phyloP scores from a whole-genome alignment of 2,888 invertebrate species.

The Phanerotoma sp. region DNA sequence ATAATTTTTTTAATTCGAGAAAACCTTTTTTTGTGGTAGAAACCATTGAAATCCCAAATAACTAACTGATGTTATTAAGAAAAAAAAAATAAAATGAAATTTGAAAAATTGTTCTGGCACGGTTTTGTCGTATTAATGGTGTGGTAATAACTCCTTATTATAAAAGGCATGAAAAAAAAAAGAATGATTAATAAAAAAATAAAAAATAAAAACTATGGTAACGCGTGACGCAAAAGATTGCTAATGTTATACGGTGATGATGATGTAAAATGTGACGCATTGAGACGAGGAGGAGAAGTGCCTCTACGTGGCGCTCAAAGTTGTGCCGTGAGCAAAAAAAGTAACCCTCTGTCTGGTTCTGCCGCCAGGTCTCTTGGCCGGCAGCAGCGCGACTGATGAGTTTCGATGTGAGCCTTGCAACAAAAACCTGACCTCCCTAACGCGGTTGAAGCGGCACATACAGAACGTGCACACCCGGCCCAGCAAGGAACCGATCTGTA shows the following conservation, averaged over 20 bases:
- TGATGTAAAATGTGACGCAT: constrained; percentile 20
- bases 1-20: too few relatives aligned
- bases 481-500: constrained; percentile 87
- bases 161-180: constrained; percentile 12
- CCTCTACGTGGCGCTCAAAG: constrained; percentile 10
- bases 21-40: too few relatives aligned
- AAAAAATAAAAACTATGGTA: not conserved
- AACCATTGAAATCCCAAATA: not conserved
- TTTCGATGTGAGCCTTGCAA: constrained; percentile 91
- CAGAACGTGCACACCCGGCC: constrained; percentile 91
- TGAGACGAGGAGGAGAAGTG: constrained; percentile 25
- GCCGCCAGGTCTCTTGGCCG: constrained; percentile 65
- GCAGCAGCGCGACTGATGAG: constrained; percentile 75
- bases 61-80: constrained; percentile 10
- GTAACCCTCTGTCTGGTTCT: constrained; percentile 59
- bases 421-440: constrained; percentile 84
- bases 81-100: constrained; percentile 9
- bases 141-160: constrained; percentile 7
- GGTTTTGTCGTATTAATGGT: constrained; percentile 40
- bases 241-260: not conserved
- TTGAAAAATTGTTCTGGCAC: constrained; percentile 43
- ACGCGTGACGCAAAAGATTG: constrained; percentile 6
- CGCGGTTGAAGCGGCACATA: constrained; percentile 87
- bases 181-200: not conserved
- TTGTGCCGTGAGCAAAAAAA: constrained; percentile 35